These are phyloP conservation scores for Chloroceryle amazona DNA, from an alignment of 2,797 vertebrate species.

Conservation along the genomic window DNA sequence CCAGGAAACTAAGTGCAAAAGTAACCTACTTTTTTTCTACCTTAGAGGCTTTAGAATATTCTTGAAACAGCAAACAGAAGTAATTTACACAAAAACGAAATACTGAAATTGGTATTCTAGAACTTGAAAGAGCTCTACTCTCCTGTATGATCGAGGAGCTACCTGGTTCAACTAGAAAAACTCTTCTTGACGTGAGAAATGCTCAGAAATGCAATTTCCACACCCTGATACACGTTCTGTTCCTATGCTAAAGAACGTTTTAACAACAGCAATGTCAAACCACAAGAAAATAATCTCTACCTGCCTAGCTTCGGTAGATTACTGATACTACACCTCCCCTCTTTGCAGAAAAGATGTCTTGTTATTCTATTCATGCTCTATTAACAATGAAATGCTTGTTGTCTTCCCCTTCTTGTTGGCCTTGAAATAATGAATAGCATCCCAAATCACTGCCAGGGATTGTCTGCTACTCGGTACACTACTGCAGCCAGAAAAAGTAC, in stretches of 20 bases:
- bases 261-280: not conserved
- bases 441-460: not conserved
- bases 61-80: not conserved
- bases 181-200: not conserved
- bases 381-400: not conserved
- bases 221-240: accelerated
- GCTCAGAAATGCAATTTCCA: accelerated
- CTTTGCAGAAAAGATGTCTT: not conserved
- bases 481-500: not conserved
- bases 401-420: not conserved
- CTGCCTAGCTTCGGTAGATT: not conserved
- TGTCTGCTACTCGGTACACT: not conserved
- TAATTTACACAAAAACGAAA: not conserved
- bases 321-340: not conserved
- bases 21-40: not conserved
- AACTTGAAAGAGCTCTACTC: not conserved
- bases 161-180: not conserved
- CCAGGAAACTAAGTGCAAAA: not conserved
- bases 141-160: not conserved
- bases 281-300: not conserved
- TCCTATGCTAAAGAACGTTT: not conserved
- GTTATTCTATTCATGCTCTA: not conserved
- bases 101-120: not conserved
- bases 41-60: not conserved
- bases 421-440: not conserved